Base-by-base conservation (phyloP, 2,113 vertebrate genomes). In the Noturus placidus region DNA sequence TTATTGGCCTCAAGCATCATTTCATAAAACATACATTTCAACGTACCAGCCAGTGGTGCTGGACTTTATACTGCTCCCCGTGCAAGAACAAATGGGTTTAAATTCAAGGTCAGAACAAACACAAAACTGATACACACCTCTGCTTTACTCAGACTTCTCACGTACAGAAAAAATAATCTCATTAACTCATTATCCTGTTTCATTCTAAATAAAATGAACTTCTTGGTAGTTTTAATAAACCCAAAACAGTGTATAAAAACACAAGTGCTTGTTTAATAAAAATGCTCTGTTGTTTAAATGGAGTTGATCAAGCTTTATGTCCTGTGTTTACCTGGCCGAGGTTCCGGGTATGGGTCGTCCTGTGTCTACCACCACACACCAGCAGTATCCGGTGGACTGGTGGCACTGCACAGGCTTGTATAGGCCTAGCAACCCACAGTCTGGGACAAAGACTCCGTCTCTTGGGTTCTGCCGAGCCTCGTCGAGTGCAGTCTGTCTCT, bases 371-470 rank as follows among this genome's bases (percentile, higher is more conserved):
- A 97, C 93, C 78, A 99, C 98, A 87, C 98, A 99, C 98, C 98
- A 99, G 94, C 98, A 99, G 94, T 99, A 99, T 38, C 98, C 97
- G 3, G 98, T 99, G 0, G 98, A 99, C 92, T 99, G 98, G 94
- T 99, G 98, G 92, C 98, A 99, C 87, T 99, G 98, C 87, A 99
- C 97, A 0, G 98, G 94, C 87, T 98, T 97, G 93, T 98, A 99
- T 69, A 99, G 96, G 0, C 97, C 98, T 50, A 94, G 97, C 0
- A 95, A 94, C n/a, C 96, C 97, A 2, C 98, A 99, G 92, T 99
- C 98, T 0, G 98, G 98, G 84, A 99, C 97, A 91, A 98, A 99
- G 20, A 97, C 96, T n/a, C 95, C 96, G 82, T 98, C 97, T 0
- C 96, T 95, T 0, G 97, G 96, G 83, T 96, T 97, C 92, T 96